A percentile compares a stretch with the other conserved stretches of the same genome.
Evolutionary conservation across 2,797 vertebrate genomes (phyloP).

Genomic region (Schizopygopsis malacanthus): DNA sequence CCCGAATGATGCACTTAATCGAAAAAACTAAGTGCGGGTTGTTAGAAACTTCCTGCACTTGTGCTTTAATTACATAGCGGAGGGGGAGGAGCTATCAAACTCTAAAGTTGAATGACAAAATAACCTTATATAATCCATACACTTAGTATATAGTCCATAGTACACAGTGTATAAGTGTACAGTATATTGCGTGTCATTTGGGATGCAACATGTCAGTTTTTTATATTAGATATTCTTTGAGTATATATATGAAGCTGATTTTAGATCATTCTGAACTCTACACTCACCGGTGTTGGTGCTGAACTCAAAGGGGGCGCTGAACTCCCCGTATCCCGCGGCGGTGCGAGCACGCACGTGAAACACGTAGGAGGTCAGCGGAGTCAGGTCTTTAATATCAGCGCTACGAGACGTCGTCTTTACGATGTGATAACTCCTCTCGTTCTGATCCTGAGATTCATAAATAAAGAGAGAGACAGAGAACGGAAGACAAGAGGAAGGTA

Average conservation of each 20-base stretch:
- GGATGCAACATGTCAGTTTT: background rate
- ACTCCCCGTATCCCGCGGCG: slow-evolving; percentile 94
- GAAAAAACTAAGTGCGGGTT: background rate
- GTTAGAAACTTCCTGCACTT: background rate
- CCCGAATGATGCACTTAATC: background rate
- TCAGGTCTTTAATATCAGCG: slow-evolving; percentile 93
- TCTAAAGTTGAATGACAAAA: background rate
- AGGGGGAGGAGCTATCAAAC: too few species aligned
- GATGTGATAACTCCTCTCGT: slow-evolving; percentile 95
- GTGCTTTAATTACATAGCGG: background rate
- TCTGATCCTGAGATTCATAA: slow-evolving; percentile 86
- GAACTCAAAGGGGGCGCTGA: slow-evolving; percentile 94
- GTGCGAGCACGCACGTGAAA: slow-evolving; percentile 96
- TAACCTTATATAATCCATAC: background rate
- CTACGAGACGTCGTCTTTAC: slow-evolving; percentile 91
- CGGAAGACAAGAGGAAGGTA: slow-evolving; percentile 31
- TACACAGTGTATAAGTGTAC: background rate
- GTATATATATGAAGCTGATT: background rate
- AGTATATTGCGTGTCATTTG: background rate
- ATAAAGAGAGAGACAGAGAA: slow-evolving; percentile 18
- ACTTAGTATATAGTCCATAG: background rate
- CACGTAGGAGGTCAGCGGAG: slow-evolving; percentile 93
- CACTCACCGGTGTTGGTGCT: slow-evolving; percentile 94
- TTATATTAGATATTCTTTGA: background rate
- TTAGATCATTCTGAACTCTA: background rate